Conservation (phyloP, 2,888 invertebrate species). For the Chrysotoxum bicinctum region DNA sequence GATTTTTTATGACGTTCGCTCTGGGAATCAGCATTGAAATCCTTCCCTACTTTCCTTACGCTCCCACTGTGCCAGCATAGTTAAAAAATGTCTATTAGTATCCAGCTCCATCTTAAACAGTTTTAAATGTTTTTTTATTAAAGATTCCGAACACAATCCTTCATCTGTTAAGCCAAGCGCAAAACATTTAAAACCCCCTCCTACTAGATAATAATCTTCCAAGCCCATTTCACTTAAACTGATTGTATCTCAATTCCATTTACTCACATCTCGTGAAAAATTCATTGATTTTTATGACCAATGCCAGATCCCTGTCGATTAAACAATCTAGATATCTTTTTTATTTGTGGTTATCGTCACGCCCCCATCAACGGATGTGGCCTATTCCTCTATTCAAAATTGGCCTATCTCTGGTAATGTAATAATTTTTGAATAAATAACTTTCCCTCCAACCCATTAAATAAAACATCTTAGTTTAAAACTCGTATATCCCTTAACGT, state of each 20-base stretch:
- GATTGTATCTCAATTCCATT: too few relatives aligned
- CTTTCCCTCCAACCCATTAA: conserved; percentile 60
- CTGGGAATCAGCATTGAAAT: too few relatives aligned
- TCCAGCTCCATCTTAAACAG: too few relatives aligned
- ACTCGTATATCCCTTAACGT: too few relatives aligned
- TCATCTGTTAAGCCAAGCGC: too few relatives aligned
- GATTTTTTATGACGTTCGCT: too few relatives aligned
- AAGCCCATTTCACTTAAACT: neutral
- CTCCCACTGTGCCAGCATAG: too few relatives aligned
- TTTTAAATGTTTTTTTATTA: too few relatives aligned
- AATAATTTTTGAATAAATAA: conserved; percentile 67
- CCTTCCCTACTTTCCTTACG: too few relatives aligned
- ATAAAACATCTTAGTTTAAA: conserved; percentile 63
- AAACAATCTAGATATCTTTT: neutral
- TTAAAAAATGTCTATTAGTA: too few relatives aligned
- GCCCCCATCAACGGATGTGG: neutral
- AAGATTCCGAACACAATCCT: too few relatives aligned
- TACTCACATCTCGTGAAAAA: neutral
- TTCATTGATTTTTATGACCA: neutral
- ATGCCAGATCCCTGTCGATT: conserved; percentile 10
- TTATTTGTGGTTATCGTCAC: neutral
- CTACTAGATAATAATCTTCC: neutral
- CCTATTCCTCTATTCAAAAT: conserved; percentile 29
- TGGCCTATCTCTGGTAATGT: conserved; percentile 27
- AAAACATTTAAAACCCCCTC: too few relatives aligned